Percentiles rank a stretch among this genome's conserved stretches.
These are phyloP conservation scores for Austrolebias charrua DNA, from an alignment of 2,797 vertebrate species.

Conservation along the genomic window DNA sequence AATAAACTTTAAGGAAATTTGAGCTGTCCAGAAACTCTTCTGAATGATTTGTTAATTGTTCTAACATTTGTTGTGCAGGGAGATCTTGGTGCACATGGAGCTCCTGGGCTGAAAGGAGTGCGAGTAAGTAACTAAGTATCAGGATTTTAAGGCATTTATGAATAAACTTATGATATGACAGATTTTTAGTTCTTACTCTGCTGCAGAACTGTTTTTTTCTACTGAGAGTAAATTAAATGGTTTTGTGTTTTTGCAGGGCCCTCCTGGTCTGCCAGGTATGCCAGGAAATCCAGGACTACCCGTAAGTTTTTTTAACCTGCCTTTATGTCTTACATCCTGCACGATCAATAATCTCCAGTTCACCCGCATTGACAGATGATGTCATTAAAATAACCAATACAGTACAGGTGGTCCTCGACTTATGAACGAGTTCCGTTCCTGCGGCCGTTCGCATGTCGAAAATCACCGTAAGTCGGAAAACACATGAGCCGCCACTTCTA, in stretches of 20 bases:
- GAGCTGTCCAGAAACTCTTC: neutral
- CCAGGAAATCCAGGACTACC: conserved; percentile 94
- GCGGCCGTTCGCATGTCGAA: too few relatives aligned
- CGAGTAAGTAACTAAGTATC: conserved; percentile 81
- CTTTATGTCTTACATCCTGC: conserved; percentile 7
- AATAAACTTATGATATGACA: neutral
- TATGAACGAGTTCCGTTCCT: too few relatives aligned
- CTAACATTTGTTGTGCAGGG: conserved; percentile 77
- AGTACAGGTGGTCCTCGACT: too few relatives aligned
- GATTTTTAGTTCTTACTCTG: neutral
- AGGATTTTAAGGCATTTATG: neutral
- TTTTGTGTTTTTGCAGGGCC: conserved; percentile 81
- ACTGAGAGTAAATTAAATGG: conserved; percentile 7
- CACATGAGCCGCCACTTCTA: too few relatives aligned
- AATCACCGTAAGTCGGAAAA: too few relatives aligned
- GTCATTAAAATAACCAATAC: too few relatives aligned
- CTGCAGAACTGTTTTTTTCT: conserved; percentile 2
- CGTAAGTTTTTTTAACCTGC: conserved; percentile 77
- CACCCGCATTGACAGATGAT: neutral
- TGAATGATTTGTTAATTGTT: conserved; percentile 9
- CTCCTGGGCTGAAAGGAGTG: conserved; percentile 90
- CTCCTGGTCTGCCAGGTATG: conserved; percentile 86
- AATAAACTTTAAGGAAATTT: neutral
- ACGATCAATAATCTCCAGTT: conserved; percentile 3
- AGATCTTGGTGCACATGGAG: conserved; percentile 84